Conservation (phyloP, 2,888 invertebrate species). For the Nomada ferruginata region DNA sequence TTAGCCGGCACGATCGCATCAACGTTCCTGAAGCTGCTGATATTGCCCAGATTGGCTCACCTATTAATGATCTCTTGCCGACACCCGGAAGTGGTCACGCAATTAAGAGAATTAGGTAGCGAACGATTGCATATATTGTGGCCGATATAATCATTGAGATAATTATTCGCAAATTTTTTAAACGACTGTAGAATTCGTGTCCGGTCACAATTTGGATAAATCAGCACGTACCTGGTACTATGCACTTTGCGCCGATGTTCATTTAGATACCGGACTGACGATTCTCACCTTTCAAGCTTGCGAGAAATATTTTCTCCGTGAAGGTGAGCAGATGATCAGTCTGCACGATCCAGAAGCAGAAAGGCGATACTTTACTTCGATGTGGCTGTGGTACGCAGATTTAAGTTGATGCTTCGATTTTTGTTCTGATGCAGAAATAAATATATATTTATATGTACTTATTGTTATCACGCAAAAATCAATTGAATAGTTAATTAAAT, state of each 20-base stretch:
- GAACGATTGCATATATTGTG: too few relatives aligned
- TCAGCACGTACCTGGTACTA: slow-evolving; percentile 87
- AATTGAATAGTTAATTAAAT: neutral
- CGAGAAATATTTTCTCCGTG: slow-evolving; percentile 86
- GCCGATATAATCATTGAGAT: neutral
- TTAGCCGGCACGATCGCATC: slow-evolving; percentile 81
- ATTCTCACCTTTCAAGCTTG: slow-evolving; percentile 85
- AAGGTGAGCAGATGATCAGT: slow-evolving; percentile 84
- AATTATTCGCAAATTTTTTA: neutral
- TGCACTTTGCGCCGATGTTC: slow-evolving; percentile 86
- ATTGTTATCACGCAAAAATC: neutral
- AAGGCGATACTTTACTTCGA: slow-evolving; percentile 85
- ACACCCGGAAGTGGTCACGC: slow-evolving; percentile 82
- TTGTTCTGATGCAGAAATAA: too few relatives aligned
- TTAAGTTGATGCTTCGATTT: neutral
- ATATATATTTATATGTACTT: too few relatives aligned
- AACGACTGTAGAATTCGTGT: slow-evolving; percentile 70
- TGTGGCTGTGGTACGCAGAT: slow-evolving; percentile 87
- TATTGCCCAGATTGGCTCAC: slow-evolving; percentile 82
- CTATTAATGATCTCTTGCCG: slow-evolving; percentile 81
- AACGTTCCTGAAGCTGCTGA: slow-evolving; percentile 74
- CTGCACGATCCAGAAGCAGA: slow-evolving; percentile 85
- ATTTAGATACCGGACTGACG: slow-evolving; percentile 87
- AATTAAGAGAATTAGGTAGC: slow-evolving; percentile 83
- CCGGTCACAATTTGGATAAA: slow-evolving; percentile 78